A percentile compares a stretch with the other conserved stretches of the same genome.
Conservation (phyloP, 2,113 vertebrate genomes). For the Grus americana region DNA sequence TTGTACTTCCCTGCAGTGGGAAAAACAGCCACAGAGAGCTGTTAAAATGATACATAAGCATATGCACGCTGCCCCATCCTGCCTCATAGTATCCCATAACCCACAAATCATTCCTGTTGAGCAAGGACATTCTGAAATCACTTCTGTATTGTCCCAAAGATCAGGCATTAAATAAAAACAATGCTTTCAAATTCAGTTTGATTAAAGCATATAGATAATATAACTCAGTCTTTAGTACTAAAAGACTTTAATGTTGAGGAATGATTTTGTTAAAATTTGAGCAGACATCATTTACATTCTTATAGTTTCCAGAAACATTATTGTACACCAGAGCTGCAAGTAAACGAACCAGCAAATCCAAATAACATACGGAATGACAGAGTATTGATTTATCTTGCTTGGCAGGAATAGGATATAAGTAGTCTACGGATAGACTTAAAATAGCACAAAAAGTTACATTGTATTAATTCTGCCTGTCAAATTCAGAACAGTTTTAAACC, state of each 20-base stretch:
- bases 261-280: neutral
- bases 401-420: neutral
- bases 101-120: neutral
- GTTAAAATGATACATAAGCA: neutral
- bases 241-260: neutral
- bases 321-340: neutral
- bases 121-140: neutral
- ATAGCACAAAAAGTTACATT: neutral
- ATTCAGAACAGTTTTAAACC: neutral
- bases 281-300: neutral
- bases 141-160: neutral
- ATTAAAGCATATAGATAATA: neutral
- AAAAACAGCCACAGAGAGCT: neutral
- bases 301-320: neutral
- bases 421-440: neutral
- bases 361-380: neutral
- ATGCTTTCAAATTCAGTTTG: neutral
- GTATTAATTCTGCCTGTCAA: neutral
- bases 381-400: neutral
- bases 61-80: neutral
- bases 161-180: neutral
- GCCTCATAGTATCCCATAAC: neutral
- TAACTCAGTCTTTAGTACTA: neutral
- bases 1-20: neutral
- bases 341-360: neutral